Conservation (phyloP, 2,888 invertebrate genomes). For the Ectropis crepuscularia region DNA sequence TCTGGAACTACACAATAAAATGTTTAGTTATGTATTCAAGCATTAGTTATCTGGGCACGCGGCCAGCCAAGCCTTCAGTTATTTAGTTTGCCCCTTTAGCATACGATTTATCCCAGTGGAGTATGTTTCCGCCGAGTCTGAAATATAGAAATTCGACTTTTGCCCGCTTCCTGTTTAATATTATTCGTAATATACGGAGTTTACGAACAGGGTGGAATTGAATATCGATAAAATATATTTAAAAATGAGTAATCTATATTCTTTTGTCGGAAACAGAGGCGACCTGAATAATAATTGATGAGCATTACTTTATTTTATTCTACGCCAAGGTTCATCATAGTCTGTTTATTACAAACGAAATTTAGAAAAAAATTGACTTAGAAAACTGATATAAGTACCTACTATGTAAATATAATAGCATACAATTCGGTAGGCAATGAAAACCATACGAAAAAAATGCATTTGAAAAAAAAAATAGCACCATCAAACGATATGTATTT, state of each 20-base stretch:
- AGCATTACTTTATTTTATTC: too few relatives aligned
- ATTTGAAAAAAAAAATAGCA: too few relatives aligned
- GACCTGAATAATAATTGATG: too few relatives aligned
- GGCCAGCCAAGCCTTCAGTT: slow-evolving; percentile 7
- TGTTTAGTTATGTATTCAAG: slow-evolving; percentile 10
- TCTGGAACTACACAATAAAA: slow-evolving; percentile 3
- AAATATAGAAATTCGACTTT: slow-evolving; percentile 3
- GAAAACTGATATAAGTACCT: too few relatives aligned
- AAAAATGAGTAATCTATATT: not conserved
- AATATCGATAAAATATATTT: not conserved
- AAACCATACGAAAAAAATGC: too few relatives aligned
- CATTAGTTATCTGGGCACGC: slow-evolving; percentile 15
- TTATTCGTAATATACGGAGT: not conserved
- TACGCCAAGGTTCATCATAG: too few relatives aligned
- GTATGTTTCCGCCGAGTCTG: slow-evolving; percentile 2
- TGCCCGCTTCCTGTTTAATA: not conserved
- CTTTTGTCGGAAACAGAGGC: too few relatives aligned
- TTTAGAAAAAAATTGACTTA: too few relatives aligned
- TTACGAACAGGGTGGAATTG: not conserved
- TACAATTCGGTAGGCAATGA: too few relatives aligned
- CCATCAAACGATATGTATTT: too few relatives aligned
- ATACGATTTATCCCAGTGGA: slow-evolving; percentile 12
- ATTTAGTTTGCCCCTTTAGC: slow-evolving; percentile 12
- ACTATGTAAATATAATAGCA: too few relatives aligned
- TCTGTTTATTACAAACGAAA: too few relatives aligned